Percentiles rank a stretch among this genome's conserved stretches.
Conservation (phyloP, 2,113 vertebrate genomes). For the Neodontobutis hainanensis region DNA sequence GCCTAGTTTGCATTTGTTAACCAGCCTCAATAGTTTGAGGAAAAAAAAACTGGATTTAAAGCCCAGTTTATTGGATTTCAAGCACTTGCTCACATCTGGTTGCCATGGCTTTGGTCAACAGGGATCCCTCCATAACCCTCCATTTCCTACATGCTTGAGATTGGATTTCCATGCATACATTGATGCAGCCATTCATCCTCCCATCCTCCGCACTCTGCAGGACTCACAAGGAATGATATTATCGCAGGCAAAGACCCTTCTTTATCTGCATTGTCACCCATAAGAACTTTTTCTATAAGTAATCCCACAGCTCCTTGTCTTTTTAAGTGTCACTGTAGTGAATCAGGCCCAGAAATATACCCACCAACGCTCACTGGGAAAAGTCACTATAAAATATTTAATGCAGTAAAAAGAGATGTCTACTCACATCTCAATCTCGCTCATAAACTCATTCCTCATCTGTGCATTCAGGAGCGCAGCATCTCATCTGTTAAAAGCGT, state of each 20-base stretch:
- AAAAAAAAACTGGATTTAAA: slow-evolving; percentile 4
- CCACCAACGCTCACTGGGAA: slow-evolving; percentile 3
- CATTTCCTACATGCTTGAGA: slow-evolving; percentile 8
- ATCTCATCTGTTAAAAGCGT: slow-evolving; percentile 47
- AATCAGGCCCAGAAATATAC: slow-evolving; percentile 4
- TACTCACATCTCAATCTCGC: slow-evolving; percentile 41
- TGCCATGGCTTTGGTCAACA: slow-evolving; percentile 27
- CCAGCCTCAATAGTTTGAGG: no score
- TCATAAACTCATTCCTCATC: slow-evolving; percentile 25
- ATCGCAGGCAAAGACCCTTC: slow-evolving; percentile 1
- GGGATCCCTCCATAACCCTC: not conserved
- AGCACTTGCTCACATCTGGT: slow-evolving; percentile 4
- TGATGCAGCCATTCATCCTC: slow-evolving; percentile 1
- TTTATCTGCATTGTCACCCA: slow-evolving; percentile 27
- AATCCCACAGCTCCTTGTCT: slow-evolving; percentile 11
- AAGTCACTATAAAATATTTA: slow-evolving; percentile 41
- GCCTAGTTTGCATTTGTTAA: slow-evolving; percentile 15
- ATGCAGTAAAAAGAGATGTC: slow-evolving; percentile 21
- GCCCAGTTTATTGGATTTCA: slow-evolving; percentile 6
- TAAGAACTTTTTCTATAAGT: slow-evolving; percentile 17
- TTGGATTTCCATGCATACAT: not conserved
- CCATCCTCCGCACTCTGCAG: not conserved
- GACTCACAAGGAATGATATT: slow-evolving; percentile 20
- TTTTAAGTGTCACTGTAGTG: slow-evolving; percentile 21
- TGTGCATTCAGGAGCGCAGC: slow-evolving; percentile 20